A percentile compares a stretch with the other conserved stretches of the same genome.
Conservation (phyloP, 2,797 vertebrate genomes). For the Clarias pachynema region DNA sequence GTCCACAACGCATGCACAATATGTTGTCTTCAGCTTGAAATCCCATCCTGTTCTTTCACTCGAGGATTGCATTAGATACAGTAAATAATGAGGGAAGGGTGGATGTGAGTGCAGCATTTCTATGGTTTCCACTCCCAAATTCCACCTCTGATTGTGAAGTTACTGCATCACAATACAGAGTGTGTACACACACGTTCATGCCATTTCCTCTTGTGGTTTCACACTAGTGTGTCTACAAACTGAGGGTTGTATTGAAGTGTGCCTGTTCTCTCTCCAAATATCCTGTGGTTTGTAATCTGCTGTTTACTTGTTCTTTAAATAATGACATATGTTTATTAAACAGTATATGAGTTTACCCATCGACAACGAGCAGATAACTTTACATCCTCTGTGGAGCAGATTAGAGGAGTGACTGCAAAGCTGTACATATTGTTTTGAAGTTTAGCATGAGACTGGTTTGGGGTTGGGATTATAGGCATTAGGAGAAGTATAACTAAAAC, state of each 20-base stretch:
- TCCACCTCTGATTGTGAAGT: conserved; percentile 25
- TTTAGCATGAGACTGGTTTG: neutral
- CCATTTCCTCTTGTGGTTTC: conserved; percentile 48
- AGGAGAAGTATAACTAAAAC: neutral
- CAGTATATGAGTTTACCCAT: neutral
- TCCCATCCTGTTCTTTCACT: neutral
- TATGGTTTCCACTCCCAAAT: conserved; percentile 32
- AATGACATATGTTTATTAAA: conserved; percentile 6
- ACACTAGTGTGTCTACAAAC: conserved; percentile 47
- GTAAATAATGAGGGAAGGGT: neutral
- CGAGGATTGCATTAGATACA: neutral
- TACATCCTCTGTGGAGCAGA: neutral
- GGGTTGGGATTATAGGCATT: neutral
- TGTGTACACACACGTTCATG: conserved; percentile 27
- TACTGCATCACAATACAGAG: conserved; percentile 45
- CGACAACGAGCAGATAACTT: neutral
- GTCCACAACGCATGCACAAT: neutral
- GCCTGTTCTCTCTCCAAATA: conserved; percentile 9
- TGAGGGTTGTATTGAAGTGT: conserved; percentile 27
- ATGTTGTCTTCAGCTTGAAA: neutral
- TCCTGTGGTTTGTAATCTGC: conserved; percentile 20
- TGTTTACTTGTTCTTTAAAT: conserved; percentile 17
- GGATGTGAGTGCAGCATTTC: conserved; percentile 22
- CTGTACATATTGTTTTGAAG: neutral
- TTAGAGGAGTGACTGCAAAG: neutral